phyloP scores from a whole-genome alignment of 2,113 vertebrate species.

The Hyperoodon ampullatus region DNA sequence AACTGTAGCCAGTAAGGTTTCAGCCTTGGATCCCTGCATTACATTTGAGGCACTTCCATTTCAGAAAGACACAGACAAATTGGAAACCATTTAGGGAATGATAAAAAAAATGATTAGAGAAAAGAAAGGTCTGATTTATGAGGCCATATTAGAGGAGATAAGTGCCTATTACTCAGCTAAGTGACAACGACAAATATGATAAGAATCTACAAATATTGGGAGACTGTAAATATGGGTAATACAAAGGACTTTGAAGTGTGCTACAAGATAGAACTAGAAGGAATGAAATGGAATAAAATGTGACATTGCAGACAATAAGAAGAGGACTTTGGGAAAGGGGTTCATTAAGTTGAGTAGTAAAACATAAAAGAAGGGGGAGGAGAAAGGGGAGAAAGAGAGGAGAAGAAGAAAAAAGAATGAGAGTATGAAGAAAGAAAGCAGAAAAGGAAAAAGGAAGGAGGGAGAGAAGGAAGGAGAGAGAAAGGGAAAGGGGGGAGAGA shows the following conservation, averaged over 20 bases:
- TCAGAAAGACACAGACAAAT: slow-evolving; percentile 51
- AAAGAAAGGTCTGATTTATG: slow-evolving; percentile 66
- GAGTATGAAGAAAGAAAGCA: background rate
- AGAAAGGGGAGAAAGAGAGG: too few species aligned
- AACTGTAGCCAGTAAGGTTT: background rate
- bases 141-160: slow-evolving; percentile 68
- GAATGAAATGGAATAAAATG: background rate
- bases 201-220: slow-evolving; percentile 45
- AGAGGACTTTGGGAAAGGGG: background rate
- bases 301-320: background rate
- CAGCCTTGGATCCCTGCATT: background rate
- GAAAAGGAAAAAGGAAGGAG: background rate
- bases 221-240: background rate
- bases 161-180: slow-evolving; percentile 50
- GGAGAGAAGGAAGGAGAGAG: background rate
- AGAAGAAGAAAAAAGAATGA: background rate
- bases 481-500: background rate
- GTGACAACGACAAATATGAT: slow-evolving; percentile 5
- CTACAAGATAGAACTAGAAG: background rate
- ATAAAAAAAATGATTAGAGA: slow-evolving; percentile 29
- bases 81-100: slow-evolving; percentile 47
- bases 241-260: background rate
- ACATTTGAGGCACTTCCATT: background rate
- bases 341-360: background rate
- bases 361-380: background rate